These are phyloP conservation scores for Pelecanoides urinatrix DNA, from an alignment of 2,113 vertebrate genomes.

Conservation along the genomic window DNA sequence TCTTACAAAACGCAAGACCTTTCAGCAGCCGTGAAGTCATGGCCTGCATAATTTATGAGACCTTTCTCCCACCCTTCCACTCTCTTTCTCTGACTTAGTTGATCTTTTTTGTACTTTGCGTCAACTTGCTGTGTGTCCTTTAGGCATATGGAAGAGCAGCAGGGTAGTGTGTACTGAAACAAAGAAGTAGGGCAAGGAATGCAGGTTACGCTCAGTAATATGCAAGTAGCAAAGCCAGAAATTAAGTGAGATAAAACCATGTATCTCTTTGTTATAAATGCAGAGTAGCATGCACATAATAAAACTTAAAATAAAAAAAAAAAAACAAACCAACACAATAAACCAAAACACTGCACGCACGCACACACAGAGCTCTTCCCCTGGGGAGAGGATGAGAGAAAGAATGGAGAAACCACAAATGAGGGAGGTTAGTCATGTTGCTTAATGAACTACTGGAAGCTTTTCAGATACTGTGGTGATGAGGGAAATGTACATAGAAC, in stretches of 20 bases:
- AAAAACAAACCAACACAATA: neutral
- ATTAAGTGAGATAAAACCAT: neutral
- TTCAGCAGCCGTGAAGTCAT: constrained; percentile 39
- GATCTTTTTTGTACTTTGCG: neutral
- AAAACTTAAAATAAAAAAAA: neutral
- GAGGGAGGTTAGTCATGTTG: constrained; percentile 51
- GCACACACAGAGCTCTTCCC: neutral
- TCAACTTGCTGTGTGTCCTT: constrained; percentile 11
- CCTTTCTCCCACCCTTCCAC: neutral
- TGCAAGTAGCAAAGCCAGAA: neutral
- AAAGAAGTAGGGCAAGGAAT: neutral
- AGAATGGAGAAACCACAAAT: constrained; percentile 39
- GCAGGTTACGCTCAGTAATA: neutral
- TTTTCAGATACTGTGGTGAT: constrained; percentile 48
- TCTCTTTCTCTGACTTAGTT: neutral
- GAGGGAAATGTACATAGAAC: constrained; percentile 36
- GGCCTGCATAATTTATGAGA: neutral
- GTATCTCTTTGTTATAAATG: neutral
- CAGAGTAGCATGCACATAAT: neutral
- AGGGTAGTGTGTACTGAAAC: neutral
- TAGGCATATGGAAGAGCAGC: neutral
- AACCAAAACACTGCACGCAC: neutral
- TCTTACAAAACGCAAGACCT: constrained; percentile 19
- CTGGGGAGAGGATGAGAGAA: constrained; percentile 20
- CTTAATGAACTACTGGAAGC: constrained; percentile 60